Base-by-base conservation (phyloP, 2,113 vertebrate species). In the Neotoma lepida region DNA sequence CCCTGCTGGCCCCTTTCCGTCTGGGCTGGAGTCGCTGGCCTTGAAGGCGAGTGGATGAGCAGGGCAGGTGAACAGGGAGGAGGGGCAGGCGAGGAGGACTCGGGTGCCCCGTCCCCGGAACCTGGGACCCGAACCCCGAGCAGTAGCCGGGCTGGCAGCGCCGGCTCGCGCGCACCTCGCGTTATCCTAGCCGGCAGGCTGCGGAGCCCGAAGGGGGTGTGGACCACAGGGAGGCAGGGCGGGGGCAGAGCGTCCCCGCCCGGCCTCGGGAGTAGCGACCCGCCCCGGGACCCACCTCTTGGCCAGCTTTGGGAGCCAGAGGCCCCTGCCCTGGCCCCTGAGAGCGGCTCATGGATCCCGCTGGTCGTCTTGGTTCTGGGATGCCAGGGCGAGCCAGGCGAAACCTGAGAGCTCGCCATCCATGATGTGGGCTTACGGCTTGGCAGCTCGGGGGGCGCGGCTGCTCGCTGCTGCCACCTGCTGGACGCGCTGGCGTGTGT, bases 401-500 rank as follows among this genome's bases (percentile, higher is more conserved):
- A 58, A 68, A 86, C 33, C 22, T 63, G 41, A 66, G 56, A 90
- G 94, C 94, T 95, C 74, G 84, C 86, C 94, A 95, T 89, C 90
- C 95, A 90, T 86, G 86, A 86, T 93, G 94, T 88, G 97, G 96
- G 90, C 92, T 92, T 63, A 88, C 88, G 77, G 64, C 49, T 63
- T 41, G 94, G 89, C 77, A 30, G 92, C 41, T 86, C 95, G 80
- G 41, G 17, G 97, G 95, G 95, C 70, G 91, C 82, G 91, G 91
- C 91, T 46, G 91, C 82, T 68, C 71, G 81, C 92, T 63, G 54
- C 56, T 87, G 97, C 97, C 98, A 95, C 96, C 97, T 97, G 94
- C 96, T 63, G 98, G 97, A 80, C 90, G 91, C 81, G 76, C 89
- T 9, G 54, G 89, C 91, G 86, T 81, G 61, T n/a, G 30, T 46